Evolutionary conservation across 2,797 vertebrate genomes (phyloP).

Genomic region (Psittacula derbiana): DNA sequence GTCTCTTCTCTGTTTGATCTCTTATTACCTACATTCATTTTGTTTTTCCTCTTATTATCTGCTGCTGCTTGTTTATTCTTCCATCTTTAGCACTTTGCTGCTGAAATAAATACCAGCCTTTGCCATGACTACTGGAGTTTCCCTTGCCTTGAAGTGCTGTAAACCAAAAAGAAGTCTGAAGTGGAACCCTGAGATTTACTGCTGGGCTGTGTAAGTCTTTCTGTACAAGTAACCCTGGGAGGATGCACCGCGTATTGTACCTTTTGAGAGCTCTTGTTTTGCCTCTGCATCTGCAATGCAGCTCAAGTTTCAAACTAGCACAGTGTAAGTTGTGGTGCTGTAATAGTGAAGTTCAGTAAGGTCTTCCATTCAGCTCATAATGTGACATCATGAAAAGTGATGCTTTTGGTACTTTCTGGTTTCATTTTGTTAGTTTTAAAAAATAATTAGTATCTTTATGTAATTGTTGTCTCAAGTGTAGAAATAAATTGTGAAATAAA

Average conservation of each 20-base stretch:
- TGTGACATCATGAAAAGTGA: rapidly evolving
- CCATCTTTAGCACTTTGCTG: not conserved
- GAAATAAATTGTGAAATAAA: not conserved
- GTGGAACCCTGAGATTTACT: not conserved
- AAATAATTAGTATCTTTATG: not conserved
- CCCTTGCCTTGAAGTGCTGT: not conserved
- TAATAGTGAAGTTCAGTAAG: not conserved
- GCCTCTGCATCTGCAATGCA: rapidly evolving
- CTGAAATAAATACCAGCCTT: not conserved
- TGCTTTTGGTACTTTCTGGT: not conserved
- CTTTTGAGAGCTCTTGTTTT: not conserved
- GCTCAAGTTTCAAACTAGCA: not conserved
- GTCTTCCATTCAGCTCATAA: not conserved
- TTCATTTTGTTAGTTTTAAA: not conserved
- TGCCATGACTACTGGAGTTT: not conserved
- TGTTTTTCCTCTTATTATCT: not conserved
- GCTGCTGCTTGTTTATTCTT: not conserved
- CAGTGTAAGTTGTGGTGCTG: too few relatives aligned
- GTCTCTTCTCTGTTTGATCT: not conserved
- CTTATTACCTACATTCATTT: not conserved
- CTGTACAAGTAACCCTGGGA: not conserved
- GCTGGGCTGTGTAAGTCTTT: not conserved
- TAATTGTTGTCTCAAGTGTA: not conserved
- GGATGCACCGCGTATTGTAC: not conserved
- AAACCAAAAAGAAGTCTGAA: not conserved